Base-by-base conservation (phyloP, 2,888 invertebrate species). In the Oscheius sp. region DNA sequence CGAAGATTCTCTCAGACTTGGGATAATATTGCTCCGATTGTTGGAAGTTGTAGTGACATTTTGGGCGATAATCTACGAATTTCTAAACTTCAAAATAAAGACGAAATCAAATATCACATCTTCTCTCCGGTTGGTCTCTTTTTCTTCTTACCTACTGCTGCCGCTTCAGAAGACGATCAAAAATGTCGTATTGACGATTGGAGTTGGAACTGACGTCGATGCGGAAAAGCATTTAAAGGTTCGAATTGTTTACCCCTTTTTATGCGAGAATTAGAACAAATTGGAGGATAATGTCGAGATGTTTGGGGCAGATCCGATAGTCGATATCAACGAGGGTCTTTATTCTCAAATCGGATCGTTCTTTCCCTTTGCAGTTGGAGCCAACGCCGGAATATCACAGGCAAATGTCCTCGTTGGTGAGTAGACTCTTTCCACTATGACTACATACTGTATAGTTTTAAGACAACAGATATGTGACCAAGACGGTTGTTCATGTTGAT, bases 261-360 rank as follows among this genome's bases (percentile, higher is more conserved):
- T 12, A 3, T 42, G 15, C 12, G 17, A 17, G 42, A 15, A 12
- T 12, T 42, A 42, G 42, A 17, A 6, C 15, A n/a, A n/a, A n/a
- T n/a, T n/a, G n/a, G n/a, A 42, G 12, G 12, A 42, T 6, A 42
- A 42, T 42, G n/a, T 42, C 12, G n/a, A 42, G 17, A n/a, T 42
- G 4, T 27, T n/a, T 17, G 55, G 55, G 17, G 55, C 55, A 3
- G 55, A 55, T 33, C 55, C 55, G 55, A 55, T 55, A 15, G n/a
- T n/a, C 12, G 55, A 55, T 29, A 55, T 31, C 33, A 55, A 55
- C 34, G 29, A 25, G 34, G 34, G 15, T 6, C n/a, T 55, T 15
- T 55, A 55, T 17, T 29, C 31, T 3, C 10, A 33, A 55, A 17
- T 55, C 20, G 55, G 55, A 6, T 17, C 4, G n/a, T 55, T 33